Evolutionary conservation across 2,888 invertebrate species (phyloP), one percentile per base, ranked within the genome.

Genomic region (Pyrgus malvae): DNA sequence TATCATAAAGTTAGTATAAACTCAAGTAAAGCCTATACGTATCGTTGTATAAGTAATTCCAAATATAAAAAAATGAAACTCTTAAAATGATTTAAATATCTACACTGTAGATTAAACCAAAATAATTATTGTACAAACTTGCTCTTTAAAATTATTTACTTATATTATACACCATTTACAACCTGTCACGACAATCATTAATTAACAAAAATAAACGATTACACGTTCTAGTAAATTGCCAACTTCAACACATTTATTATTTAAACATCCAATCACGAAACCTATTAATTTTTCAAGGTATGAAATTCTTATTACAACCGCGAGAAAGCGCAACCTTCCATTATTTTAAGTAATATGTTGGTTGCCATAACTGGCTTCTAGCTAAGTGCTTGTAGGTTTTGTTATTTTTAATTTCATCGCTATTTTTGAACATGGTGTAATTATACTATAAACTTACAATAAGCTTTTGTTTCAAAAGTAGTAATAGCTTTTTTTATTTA

Each of bases 281-380:
- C 9, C 27, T 12, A 53, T 51, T 37, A 45, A 37, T 29, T 29
- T 44, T 45, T n/a, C 11, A 11, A 45, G 16, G 14, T 31, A 67
- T 64, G 63, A 67, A 67, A 71, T 76, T 38, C 17, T 37, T 37
- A 25, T 14, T 37, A 23, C 23, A 3, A 31, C 17, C 12, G 7
- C 12, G 21, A 38, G 27, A 21, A 31, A 50, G 6, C 31, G 19
- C 7, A 11, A 9, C 21, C 14, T 25, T 33, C 11, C 14, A 31
- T 31, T 23, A 42, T 7, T 11, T 33, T n/a, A 9, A 19, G 16
- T 11, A 40, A 45, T 29, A 40, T 11, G 9, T 46, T 14, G 33
- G 12, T 9, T n/a, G n/a, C 12, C 14, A 8, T 37, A 37, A 25
- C 16, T 33, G 4, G 23, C 6, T 46, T 16, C 8, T 29, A 8